Conservation (phyloP, 1,140 invertebrate genomes). For the Orussus abietinus region DNA sequence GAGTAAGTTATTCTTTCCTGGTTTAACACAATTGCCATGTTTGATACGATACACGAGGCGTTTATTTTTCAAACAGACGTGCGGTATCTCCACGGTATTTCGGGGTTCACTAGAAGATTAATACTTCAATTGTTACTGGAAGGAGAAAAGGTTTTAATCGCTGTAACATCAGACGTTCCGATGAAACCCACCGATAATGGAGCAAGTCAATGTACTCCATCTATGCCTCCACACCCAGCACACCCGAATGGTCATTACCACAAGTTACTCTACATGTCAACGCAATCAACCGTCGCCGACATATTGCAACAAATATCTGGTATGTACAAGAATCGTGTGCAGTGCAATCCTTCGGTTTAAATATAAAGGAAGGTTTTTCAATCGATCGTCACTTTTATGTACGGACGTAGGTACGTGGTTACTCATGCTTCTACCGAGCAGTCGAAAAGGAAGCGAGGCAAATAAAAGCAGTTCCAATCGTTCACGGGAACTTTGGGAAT, state of each 20-base stretch:
- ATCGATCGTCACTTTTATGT: too few relatives aligned
- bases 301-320: constrained; percentile 58
- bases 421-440: constrained; percentile 38
- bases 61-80: constrained; percentile 39
- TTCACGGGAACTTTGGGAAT: constrained; percentile 49
- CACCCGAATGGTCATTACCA: constrained; percentile 57
- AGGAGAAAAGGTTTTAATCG: constrained; percentile 76
- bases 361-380: too few relatives aligned
- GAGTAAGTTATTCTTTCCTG: constrained; percentile 40
- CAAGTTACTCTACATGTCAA: constrained; percentile 68
- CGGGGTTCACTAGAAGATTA: constrained; percentile 81
- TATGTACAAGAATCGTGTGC: too few relatives aligned
- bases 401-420: constrained; percentile 45
- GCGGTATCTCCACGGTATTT: constrained; percentile 63
- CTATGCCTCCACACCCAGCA: constrained; percentile 48
- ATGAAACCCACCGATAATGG: constrained; percentile 41
- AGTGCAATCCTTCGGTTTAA: too few relatives aligned
- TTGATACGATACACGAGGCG: too few relatives aligned
- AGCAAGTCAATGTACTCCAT: constrained; percentile 32
- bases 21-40: constrained; percentile 1
- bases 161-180: constrained; percentile 58
- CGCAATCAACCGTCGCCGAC: constrained; percentile 66
- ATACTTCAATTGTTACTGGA: constrained; percentile 82
- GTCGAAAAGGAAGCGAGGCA: constrained; percentile 40
- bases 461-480: constrained; percentile 34